A percentile compares a stretch with the other conserved stretches of the same genome.
Evolutionary conservation across 2,113 vertebrate species (phyloP).

Genomic region (Corythornis vintsioides): DNA sequence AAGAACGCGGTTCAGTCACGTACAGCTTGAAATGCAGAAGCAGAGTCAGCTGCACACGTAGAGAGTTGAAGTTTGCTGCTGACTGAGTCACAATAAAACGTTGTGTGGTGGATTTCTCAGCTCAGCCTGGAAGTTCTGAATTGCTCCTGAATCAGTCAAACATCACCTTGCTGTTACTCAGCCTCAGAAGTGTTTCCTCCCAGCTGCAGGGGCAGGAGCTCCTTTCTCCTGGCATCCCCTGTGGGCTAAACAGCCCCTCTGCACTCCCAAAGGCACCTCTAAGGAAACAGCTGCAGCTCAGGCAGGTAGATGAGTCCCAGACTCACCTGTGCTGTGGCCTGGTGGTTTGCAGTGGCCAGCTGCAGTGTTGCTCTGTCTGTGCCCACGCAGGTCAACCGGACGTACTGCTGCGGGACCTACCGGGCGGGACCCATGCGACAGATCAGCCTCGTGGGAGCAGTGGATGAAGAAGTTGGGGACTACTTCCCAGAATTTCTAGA

Average conservation of each 20-base stretch:
- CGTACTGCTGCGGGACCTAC: slow-evolving; percentile 96
- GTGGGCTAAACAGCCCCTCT: not conserved
- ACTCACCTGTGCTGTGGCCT: not conserved
- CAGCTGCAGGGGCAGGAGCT: not conserved
- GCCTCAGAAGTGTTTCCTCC: not conserved
- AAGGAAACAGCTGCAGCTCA: not conserved
- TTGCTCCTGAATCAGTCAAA: slow-evolving; percentile 13
- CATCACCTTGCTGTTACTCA: not conserved
- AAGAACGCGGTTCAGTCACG: not conserved
- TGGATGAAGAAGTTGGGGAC: slow-evolving; percentile 97
- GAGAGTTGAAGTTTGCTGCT: not conserved
- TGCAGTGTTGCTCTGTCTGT: not conserved
- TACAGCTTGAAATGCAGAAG: not conserved
- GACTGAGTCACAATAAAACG: not conserved
- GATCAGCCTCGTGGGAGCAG: slow-evolving; percentile 96
- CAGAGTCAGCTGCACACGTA: not conserved
- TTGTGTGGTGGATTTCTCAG: not conserved
- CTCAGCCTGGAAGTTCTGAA: not conserved
- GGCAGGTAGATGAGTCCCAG: not conserved
- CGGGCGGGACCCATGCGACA: slow-evolving; percentile 96
- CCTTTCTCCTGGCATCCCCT: not conserved
- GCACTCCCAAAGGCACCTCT: not conserved
- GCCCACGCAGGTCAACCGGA: slow-evolving; percentile 86
- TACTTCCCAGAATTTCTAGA: slow-evolving; percentile 98
- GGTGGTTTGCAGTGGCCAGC: not conserved